Evolutionary conservation across 2,113 vertebrate genomes (phyloP), one percentile per base, ranked within the genome.

Genomic region (Centropristis striata): DNA sequence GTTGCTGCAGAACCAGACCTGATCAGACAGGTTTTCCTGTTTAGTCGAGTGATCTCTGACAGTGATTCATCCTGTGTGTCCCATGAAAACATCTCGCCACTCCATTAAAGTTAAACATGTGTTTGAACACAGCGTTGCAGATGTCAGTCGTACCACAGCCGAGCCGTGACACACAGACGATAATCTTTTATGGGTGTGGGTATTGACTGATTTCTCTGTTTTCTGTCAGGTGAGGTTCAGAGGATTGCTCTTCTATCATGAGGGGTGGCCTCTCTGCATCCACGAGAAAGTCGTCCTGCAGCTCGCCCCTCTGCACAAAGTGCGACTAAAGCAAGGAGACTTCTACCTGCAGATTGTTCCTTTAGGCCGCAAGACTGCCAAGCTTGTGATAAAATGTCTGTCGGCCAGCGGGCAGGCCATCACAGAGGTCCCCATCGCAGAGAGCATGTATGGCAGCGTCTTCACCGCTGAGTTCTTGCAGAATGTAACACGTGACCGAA

Each of bases 221-320:
- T 70, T 57, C 53, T 86, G 83, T 42, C 86, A 97, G 96, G 92
- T 93, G 39, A 93, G 88, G 55, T 96, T 95, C 81, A 88, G 94
- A 76, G 95, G 95, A 20, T 68, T 95, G 78, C 92, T 96, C 64
- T 94, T 96, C 87, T 93, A 94, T 63, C 95, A 96, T 55, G 95
- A 96, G 85, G 95, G 96, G 12, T 96, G 96, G 96, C 96, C 96
- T 0, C 90, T 96, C 75, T 96, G 96, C 86, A 87, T 96, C 75
- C 92, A 95, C 9, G 95, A 96, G 74, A 96, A 97, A 80, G 92
- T 96, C 4, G 86, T 96, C 63, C 87, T 97, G 70, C 95, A 96
- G 88, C 91, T 96, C 3, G 92, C 94, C 0, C 94, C 95, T 7
- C 91, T 96, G 75, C 95, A 94, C 70, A 95, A 95, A 86, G 95